Evolutionary conservation across 2,888 invertebrate genomes (phyloP), one percentile per base, ranked within the genome.

Genomic region (Synanthedon andrenaeformis): DNA sequence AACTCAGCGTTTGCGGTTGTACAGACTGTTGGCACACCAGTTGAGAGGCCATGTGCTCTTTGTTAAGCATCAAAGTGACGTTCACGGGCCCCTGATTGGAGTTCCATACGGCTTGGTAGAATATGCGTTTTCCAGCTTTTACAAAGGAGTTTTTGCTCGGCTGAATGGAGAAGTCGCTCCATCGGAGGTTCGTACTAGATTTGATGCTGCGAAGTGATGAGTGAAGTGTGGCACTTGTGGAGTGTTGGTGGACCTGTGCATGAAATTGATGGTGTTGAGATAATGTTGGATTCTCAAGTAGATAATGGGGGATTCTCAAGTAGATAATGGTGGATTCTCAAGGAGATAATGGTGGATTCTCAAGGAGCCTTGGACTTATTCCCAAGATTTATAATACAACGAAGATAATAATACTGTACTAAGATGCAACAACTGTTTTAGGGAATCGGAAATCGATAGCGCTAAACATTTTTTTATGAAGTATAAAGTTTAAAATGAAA

Each of bases 31-130:
- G 93, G 70, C 90, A 90, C 6, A 91, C 88, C 59, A 91, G 74
- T 59, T 91, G 91, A 13, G 89, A 90, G 0, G 89, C 89, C 77
- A 90, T 85, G 61, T 91, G 90, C 62, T 91, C 91, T 55, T 90
- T 89, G 52, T 90, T 89, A 51, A 92, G 81, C 70, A 92, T 91
- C 62, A 92, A 69, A 0, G 92, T 93, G 0, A 93, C 92, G 53
- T 92, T 90, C 11, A 91, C 90, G 2, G 90, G 90, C 3, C 92
- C 91, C 61, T 83, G 86, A 70, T 72, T 89, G 28, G 89, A 89
- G 56, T 89, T 90, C 94, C 94, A 95, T 3, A 91, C 77, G 0
- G 94, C 95, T 17, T 93, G 90, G 74, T 92, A 92, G 85, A 95
- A 95, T 59, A 92, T 89, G 52, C 93, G 86, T 63, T 91, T 90